A percentile compares a stretch with the other conserved stretches of the same genome.
These are phyloP conservation scores for Chunga burmeisteri DNA, from an alignment of 2,113 vertebrate genomes.

Conservation along the genomic window DNA sequence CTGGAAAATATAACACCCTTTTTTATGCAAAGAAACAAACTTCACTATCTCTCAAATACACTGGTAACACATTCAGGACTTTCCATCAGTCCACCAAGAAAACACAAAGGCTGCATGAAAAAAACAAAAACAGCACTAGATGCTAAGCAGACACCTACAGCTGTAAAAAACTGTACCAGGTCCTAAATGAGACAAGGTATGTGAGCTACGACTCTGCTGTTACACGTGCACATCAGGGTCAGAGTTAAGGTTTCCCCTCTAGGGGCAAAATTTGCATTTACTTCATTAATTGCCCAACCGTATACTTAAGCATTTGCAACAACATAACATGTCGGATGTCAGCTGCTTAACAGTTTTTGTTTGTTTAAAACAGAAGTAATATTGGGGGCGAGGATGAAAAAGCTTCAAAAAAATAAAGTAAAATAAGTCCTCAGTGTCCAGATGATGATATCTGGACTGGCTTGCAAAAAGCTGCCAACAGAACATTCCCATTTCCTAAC, in stretches of 20 bases:
- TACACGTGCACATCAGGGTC: neutral
- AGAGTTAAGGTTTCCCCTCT: neutral
- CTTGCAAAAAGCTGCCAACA: neutral
- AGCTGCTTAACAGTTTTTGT: neutral
- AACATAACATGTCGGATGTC: neutral
- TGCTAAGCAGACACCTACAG: neutral
- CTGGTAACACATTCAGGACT: neutral
- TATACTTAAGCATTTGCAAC: neutral
- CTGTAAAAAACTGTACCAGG: neutral
- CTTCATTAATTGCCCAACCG: neutral
- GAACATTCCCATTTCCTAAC: neutral
- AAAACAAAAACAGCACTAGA: neutral
- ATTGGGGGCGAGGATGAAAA: neutral
- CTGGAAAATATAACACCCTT: neutral
- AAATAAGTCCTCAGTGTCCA: neutral
- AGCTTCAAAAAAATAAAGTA: neutral
- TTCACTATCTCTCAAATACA: neutral
- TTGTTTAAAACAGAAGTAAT: neutral
- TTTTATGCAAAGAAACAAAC: neutral
- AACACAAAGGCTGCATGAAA: rapidly evolving
- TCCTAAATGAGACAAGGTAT: neutral
- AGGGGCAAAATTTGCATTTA: neutral
- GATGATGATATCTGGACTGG: neutral
- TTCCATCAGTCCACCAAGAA: neutral
- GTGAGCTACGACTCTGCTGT: neutral